Evolutionary conservation across 2,888 invertebrate species (phyloP), one percentile per base, ranked within the genome.

Genomic region (Flabesymbios commensalis): DNA sequence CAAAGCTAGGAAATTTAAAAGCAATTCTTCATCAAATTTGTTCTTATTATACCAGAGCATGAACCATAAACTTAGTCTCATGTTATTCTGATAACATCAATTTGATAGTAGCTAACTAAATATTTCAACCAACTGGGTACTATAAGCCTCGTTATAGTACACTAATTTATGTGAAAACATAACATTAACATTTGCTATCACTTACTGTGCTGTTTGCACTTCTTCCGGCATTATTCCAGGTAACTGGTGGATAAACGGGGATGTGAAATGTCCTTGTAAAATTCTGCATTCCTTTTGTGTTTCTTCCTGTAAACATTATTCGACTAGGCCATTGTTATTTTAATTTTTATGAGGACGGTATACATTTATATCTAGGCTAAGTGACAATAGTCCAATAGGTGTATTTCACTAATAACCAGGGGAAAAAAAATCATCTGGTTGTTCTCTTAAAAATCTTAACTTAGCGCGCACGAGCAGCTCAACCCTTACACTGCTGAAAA

Each of bases 201-300:
- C 65, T 58, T 68, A 96, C 84, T 90, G 88, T 0, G 94, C 94
- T 68, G 88, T 89, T 78, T 90, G 89, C 0, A 90, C 88, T 74
- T 91, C 91, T 73, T 89, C 87, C 0, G 94, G 93, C 69, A 96
- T 90, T 64, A 97, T 88, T 4, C 91, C 92, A 0, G 96, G 94
- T 58, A 95, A 83, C 81, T 90, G 87, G 33, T 88, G 82, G 60
- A 90, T 90, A 63, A 98, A 87, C 0, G 98, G 98, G 5, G 92
- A 90, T 45, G 86, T 80, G 83, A 98, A 97, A 79, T 90, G 89
- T 0, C 97, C 98, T 81, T 96, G 93, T 48, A 94, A 57, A 5
- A 79, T 64, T 17, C 74, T 64, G 31, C 60, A 66, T 47, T 75
- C 75, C 32, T 67, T 69, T 51, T 88, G 85, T 66, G 86, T 88